Evolutionary conservation across 2,888 invertebrate genomes (phyloP), one percentile per base, ranked within the genome.

Genomic region (Drosophila infuscata): DNA sequence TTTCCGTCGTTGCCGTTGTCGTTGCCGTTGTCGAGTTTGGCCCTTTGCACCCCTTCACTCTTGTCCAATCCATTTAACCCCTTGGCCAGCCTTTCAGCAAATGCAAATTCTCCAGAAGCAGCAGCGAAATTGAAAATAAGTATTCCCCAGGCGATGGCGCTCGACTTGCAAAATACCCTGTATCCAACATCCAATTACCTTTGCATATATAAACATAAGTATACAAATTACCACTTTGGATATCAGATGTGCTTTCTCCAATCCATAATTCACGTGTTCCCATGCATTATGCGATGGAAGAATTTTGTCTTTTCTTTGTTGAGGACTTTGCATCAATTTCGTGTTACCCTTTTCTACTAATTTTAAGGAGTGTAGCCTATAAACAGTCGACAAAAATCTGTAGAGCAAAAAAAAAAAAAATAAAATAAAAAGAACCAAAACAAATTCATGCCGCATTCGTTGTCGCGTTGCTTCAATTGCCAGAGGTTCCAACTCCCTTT

Each of bases 121-220:
- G 54, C 81, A 60, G 59, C 70, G 73, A 86, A 86, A 85, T 88
- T 76, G 81, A 81, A 88, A 88, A 85, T 83, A 86, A 81, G 83
- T 20, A 32, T 41, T 3, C 15, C 15, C 20, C 6, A 8, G 11
- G 8, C n/a, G 7, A 12, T 20, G 5, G 20, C 41, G 15, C 32
- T 20, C 8, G 57, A 41, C 57, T n/a, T 15, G 3, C 20, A 2
- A 15, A 30, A 30, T 57, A 41, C 57, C 57, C 57, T 57, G 3
- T 20, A 41, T 17, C 3, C n/a, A 25, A 2, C 15, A 41, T 29
- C n/a, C 17, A 38, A 54, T n/a, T 46, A 25, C 15, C 20, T 46
- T 7, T 15, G 7, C 20, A 25, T 15, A 0, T 25, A 7, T 43
- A 5, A 11, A 20, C 0, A 43, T 43, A 43, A 43, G 12, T 6